phyloP scores from a whole-genome alignment of 2,797 vertebrate species.

The Peromyscus eremicus region DNA sequence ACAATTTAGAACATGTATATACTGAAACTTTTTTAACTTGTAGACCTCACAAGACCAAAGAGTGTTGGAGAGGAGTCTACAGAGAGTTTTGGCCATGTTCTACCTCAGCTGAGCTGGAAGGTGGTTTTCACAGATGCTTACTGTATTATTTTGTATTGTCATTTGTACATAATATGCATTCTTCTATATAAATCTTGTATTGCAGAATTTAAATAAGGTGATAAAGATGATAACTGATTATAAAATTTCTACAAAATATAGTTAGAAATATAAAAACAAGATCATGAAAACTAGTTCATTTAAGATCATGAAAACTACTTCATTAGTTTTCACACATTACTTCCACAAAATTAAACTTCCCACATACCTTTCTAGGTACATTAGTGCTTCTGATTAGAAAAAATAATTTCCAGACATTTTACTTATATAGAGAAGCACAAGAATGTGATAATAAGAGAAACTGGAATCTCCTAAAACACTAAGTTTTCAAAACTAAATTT shows the following conservation, averaged over 20 bases:
- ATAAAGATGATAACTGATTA: background rate
- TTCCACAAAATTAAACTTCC: background rate
- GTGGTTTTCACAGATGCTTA: background rate
- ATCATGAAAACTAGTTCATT: too few species aligned
- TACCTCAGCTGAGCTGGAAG: background rate
- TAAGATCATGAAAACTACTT: constrained; percentile 15
- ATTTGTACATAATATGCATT: background rate
- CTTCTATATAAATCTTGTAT: background rate
- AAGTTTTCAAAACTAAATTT: constrained; percentile 21
- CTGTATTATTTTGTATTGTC: background rate
- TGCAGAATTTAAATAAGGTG: background rate
- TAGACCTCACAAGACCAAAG: background rate
- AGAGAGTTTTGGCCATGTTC: background rate
- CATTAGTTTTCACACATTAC: background rate
- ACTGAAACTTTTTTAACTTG: background rate
- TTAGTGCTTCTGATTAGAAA: background rate
- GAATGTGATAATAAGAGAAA: constrained; percentile 55
- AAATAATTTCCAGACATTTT: background rate
- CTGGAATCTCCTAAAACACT: constrained; percentile 14
- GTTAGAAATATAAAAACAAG: constrained; percentile 23
- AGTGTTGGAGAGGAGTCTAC: background rate
- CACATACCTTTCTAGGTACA: background rate
- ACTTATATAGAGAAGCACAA: constrained; percentile 1
- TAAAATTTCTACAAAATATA: constrained; percentile 56
- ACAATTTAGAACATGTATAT: constrained; percentile 29